Evolutionary conservation across 2,888 invertebrate genomes (phyloP), one percentile per base, ranked within the genome.

Genomic region (Parnassius glacialis): DNA sequence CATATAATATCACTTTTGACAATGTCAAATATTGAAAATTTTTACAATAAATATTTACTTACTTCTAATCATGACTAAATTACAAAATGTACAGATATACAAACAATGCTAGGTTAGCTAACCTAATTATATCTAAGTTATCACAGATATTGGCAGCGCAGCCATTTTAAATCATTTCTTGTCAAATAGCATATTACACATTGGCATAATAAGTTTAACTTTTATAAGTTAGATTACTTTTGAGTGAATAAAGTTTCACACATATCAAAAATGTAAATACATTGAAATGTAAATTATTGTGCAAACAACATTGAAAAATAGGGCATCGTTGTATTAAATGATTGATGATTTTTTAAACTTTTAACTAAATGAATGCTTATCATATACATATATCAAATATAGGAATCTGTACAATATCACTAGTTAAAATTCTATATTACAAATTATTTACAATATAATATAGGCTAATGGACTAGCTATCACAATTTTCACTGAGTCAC

Each of bases 11-110:
- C 85, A 83, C 84, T 83, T 87, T 83, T 80, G 85, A 83, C 81
- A 81, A 80, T 79, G 84, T 82, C 78, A 72, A 80, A 79, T 87
- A 82, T 85, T 75, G 74, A 75, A 68, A 77, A 79, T 81, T 82
- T 85, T 81, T 87, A 87, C 87, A 90, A 91, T 91, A 91, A 91
- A 91, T 91, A 34, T 34, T 45, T 48, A 90, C 85, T 80, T 79
- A 79, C 81, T 75, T 70, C 73, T 73, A 69, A 67, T 75, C 71
- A 79, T 81, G 80, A 80, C 83, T 87, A 84, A 76, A 74, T 80
- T 86, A 86, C 82, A 87, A 81, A 83, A 85, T 86, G 80, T 87
- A 85, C 85, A 86, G 75, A 76, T 71, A 78, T 79, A 77, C 75
- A 75, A 79, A 77, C 75, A 75, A 79, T 74, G 74, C 76, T 80